Percentiles rank a stretch among this genome's conserved stretches.
These are phyloP conservation scores for Podarcis lilfordi DNA, from an alignment of 2,797 vertebrate genomes.

Conservation along the genomic window DNA sequence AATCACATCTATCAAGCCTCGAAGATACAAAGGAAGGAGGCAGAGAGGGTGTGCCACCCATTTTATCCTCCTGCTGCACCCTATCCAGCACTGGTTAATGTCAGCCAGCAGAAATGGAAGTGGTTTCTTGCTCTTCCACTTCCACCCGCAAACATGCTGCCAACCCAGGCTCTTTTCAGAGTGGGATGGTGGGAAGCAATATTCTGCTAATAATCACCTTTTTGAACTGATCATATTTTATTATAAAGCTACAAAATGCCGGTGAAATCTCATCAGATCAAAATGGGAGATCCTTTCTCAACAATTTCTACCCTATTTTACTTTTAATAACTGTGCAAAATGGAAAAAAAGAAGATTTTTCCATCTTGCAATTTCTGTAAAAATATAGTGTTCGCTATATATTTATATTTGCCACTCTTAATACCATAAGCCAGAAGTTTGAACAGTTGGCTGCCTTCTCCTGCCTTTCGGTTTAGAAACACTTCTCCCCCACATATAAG, in stretches of 20 bases:
- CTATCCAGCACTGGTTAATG: no score
- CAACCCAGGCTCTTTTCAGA: no score
- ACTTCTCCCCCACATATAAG: not conserved
- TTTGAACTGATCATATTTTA: not conserved
- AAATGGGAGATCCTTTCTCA: not conserved
- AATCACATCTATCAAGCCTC: no score
- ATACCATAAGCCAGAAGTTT: conserved; percentile 6
- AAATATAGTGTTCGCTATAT: conserved; percentile 27
- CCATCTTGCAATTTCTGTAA: conserved; percentile 12
- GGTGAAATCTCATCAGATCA: not conserved
- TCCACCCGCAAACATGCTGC: no score
- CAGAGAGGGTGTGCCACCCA: no score
- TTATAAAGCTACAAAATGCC: not conserved
- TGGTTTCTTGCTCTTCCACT: no score
- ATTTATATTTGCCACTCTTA: not conserved
- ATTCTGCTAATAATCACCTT: no score
- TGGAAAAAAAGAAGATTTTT: not conserved
- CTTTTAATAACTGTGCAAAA: not conserved
- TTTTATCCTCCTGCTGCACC: no score
- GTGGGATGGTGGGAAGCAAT: no score
- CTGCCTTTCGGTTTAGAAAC: conserved; percentile 6
- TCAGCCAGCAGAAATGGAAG: no score
- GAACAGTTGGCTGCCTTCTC: fast-evolving
- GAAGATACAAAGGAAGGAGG: no score
- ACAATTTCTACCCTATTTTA: not conserved